These are phyloP conservation scores for Ceriagrion tenellum DNA, from an alignment of 2,888 invertebrate species.

Conservation along the genomic window DNA sequence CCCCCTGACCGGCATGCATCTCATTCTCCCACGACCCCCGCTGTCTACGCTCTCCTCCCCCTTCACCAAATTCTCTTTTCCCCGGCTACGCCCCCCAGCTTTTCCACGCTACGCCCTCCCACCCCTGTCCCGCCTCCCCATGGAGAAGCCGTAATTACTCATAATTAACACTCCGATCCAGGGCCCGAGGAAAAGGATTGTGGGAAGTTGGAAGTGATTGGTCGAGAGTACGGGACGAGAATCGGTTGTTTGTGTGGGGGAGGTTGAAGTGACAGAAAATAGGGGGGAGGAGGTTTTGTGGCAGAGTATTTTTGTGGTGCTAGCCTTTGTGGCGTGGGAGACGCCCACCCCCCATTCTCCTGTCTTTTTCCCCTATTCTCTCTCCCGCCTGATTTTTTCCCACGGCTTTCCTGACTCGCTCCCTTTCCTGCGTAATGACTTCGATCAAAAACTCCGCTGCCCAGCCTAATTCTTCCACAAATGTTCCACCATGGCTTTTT, in stretches of 20 bases:
- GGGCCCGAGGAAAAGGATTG: not conserved
- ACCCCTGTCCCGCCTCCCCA: not conserved
- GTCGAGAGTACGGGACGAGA: not conserved
- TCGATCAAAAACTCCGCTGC: too few species aligned
- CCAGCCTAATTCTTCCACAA: too few species aligned
- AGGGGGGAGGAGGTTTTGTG: not conserved
- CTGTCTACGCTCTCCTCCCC: not conserved
- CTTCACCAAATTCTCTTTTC: not conserved
- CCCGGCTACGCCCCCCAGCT: slow-evolving; percentile 29
- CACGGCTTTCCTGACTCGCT: too few species aligned
- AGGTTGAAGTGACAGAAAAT: not conserved
- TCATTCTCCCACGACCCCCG: not conserved
- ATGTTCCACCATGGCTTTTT: too few species aligned
- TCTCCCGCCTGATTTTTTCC: not conserved
- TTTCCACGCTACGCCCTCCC: not conserved
- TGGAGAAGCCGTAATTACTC: slow-evolving; percentile 54
- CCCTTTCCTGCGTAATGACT: too few species aligned
- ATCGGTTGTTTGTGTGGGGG: not conserved
- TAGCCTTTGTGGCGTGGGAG: not conserved
- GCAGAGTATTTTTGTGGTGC: not conserved
- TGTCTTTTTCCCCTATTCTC: not conserved
- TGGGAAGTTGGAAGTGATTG: not conserved
- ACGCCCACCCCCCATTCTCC: too few species aligned
- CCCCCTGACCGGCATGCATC: not conserved
- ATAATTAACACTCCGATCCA: slow-evolving; percentile 63